Evolutionary conservation across 2,113 vertebrate genomes (phyloP).

Genomic region (Triplophysa siluroides): DNA sequence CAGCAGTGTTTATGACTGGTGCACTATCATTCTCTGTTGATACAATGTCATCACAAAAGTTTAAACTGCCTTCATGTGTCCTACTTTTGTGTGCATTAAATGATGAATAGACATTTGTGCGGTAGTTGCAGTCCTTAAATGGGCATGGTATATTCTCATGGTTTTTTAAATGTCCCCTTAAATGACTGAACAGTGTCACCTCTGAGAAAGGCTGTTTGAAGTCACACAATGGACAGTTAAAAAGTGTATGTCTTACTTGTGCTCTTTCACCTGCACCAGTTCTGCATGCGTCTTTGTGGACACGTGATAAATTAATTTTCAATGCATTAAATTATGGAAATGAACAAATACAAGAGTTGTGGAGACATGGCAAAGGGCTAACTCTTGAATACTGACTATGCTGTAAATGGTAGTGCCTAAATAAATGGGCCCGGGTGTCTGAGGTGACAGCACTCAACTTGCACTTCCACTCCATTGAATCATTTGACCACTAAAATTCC

Average conservation of each 20-base stretch:
- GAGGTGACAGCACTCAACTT: no score
- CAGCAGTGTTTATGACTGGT: not conserved
- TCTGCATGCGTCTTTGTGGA: not conserved
- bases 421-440: not conserved
- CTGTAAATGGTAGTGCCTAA: conserved; percentile 13
- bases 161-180: not conserved
- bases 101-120: conserved; percentile 51
- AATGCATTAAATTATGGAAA: not conserved
- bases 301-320: not conserved
- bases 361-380: conserved; percentile 18
- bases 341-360: not conserved
- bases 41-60: conserved; percentile 33
- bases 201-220: not conserved
- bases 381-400: conserved; percentile 23
- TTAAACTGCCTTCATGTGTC: conserved; percentile 33
- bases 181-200: not conserved
- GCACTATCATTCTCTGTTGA: not conserved
- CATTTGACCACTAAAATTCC: no score
- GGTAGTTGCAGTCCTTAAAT: conserved; percentile 39
- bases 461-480: no score
- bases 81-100: conserved; percentile 58
- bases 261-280: not conserved
- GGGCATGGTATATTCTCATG: conserved; percentile 48
- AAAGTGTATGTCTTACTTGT: not conserved
- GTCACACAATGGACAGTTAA: not conserved